phyloP scores from a whole-genome alignment of 2,888 invertebrate species.

The Noctua janthe region DNA sequence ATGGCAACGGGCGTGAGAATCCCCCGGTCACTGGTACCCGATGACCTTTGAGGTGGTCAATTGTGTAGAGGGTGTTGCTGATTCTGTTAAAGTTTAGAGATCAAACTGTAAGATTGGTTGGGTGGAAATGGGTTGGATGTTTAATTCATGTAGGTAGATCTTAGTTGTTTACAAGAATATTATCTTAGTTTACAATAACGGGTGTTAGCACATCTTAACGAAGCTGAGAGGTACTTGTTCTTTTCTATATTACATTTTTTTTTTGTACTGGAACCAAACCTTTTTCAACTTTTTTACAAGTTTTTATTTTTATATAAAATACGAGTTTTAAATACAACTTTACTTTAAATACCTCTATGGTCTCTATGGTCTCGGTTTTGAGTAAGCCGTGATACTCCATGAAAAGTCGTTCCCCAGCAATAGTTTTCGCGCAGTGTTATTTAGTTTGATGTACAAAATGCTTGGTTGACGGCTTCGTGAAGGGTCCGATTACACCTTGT shows the following conservation, averaged over 20 bases:
- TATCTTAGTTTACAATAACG: not conserved
- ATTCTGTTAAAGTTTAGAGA: slow-evolving; percentile 36
- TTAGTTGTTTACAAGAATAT: slow-evolving; percentile 12
- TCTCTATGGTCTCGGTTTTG: too few species aligned
- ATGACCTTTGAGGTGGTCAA: slow-evolving; percentile 66
- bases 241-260: not conserved
- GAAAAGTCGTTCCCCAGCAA: too few species aligned
- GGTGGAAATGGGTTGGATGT: slow-evolving; percentile 18
- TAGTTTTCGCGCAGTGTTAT: too few species aligned
- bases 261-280: too few species aligned
- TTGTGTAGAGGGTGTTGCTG: slow-evolving; percentile 53
- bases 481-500: not conserved
- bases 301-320: too few species aligned
- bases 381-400: too few species aligned
- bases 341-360: too few species aligned
- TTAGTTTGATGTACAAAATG: not conserved
- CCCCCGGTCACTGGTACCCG: slow-evolving; percentile 67
- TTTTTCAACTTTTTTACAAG: too few species aligned
- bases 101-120: slow-evolving; percentile 7
- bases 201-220: not conserved
- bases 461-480: not conserved
- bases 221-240: not conserved
- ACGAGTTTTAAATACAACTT: too few species aligned
- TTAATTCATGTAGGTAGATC: slow-evolving; percentile 31
- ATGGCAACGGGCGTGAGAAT: slow-evolving; percentile 84